Evolutionary conservation across 1,140 invertebrate species (phyloP), one percentile per base, ranked within the genome.

Genomic region (Samia ricini): DNA sequence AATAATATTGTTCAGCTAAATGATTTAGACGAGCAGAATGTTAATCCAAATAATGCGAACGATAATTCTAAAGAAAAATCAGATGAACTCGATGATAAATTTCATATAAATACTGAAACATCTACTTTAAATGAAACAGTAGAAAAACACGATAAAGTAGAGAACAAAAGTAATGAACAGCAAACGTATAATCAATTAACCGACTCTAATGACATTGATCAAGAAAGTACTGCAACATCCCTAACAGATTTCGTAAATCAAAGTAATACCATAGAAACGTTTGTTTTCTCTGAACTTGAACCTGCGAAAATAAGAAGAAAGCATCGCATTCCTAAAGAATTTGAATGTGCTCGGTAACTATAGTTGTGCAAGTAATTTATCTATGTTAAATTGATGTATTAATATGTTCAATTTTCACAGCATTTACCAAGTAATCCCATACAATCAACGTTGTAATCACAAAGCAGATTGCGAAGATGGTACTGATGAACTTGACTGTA

Each of bases 401-500:
- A 50, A 51, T 33, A 15, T 59, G 20, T 51, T 54, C 22, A 65
- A 24, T 33, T 26, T 57, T 84, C 89, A 23, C 64, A 95, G 95
- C 52, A 92, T 95, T 56, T 70, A 86, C 1, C 95, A 96, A 88
- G 91, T 79, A 12, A 92, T 97, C 22, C 85, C 93, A 0, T 79
- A 90, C 1, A 62, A 72, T 8, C 88, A 92, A 65, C 92, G 92
- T 56, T 98, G 96, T 76, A 91, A 98, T 81, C 92, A 91, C 21
- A 85, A 92, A 48, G 78, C 92, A 18, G 95, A 97, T 74, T 97
- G 96, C 83, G 94, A 96, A 77, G 96, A 98, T 85, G 94, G 94
- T 15, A 95, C 93, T 0, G 96, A 98, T 83, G 96, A 97, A 89
- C 66, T 89, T 1, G 83, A 92, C 66, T 98, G 96, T 73, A 93